Percentiles rank a stretch among this genome's conserved stretches.
Conservation (phyloP, 2,797 vertebrate species). For the Kryptolebias ocellatus region DNA sequence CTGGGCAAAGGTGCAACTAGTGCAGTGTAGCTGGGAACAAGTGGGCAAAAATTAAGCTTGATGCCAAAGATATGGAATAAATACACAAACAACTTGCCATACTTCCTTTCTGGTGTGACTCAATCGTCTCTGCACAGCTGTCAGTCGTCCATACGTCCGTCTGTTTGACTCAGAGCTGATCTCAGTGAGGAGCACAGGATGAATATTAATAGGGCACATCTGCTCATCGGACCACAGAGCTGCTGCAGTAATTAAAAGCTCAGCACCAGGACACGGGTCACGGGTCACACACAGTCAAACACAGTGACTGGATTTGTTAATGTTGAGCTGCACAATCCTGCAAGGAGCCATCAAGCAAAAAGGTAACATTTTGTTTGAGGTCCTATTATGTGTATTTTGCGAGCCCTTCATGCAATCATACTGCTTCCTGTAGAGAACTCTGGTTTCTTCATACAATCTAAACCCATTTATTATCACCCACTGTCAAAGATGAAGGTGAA, state of each 20-base stretch:
- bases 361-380: too few relatives aligned
- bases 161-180: constrained; percentile 49
- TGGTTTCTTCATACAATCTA: too few relatives aligned
- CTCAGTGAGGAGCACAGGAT: constrained; percentile 53
- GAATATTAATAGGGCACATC: constrained; percentile 67
- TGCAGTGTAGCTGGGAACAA: too few relatives aligned
- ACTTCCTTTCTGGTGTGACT: constrained; percentile 43
- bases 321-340: neutral
- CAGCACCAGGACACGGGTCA: constrained; percentile 15
- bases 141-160: constrained; percentile 20
- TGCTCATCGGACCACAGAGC: constrained; percentile 40
- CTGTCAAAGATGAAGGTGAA: too few relatives aligned
- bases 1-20: too few relatives aligned
- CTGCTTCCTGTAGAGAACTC: too few relatives aligned
- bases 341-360: too few relatives aligned
- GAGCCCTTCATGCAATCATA: too few relatives aligned
- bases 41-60: constrained; percentile 1
- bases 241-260: constrained; percentile 20
- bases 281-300: constrained; percentile 3
- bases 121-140: constrained; percentile 42
- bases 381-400: too few relatives aligned
- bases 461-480: too few relatives aligned
- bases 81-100: constrained; percentile 25
- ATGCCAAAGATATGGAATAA: constrained; percentile 39
- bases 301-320: constrained; percentile 5